These are phyloP conservation scores for Aelia acuminata DNA, from an alignment of 2,888 invertebrate species.

Conservation along the genomic window DNA sequence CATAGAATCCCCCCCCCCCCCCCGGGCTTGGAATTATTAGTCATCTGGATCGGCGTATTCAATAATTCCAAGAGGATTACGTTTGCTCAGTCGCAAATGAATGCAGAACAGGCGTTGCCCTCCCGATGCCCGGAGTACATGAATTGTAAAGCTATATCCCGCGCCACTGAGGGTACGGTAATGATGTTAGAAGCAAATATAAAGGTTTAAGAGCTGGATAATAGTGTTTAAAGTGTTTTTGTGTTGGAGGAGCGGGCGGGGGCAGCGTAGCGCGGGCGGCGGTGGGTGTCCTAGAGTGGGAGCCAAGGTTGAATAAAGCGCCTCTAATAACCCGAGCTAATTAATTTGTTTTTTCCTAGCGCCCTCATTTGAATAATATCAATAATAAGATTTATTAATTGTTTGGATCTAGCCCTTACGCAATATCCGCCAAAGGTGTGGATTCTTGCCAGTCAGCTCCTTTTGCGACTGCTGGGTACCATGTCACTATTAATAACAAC, in stretches of 20 bases:
- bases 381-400: slow-evolving; percentile 13
- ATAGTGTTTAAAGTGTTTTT: neutral
- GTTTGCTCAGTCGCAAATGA: neutral
- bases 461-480: neutral
- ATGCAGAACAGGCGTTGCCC: neutral
- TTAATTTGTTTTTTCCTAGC: slow-evolving; percentile 26
- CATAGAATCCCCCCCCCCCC: neutral
- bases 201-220: neutral
- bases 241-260: neutral
- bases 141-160: neutral
- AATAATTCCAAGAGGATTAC: neutral
- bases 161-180: neutral
- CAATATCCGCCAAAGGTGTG: no score
- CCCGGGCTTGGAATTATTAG: neutral
- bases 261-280: neutral
- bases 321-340: slow-evolving; percentile 21
- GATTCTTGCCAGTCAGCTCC: no score
- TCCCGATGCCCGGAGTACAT: neutral
- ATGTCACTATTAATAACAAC: neutral
- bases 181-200: neutral
- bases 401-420: neutral
- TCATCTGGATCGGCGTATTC: neutral
- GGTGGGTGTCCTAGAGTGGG: neutral
- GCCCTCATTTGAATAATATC: slow-evolving; percentile 12
- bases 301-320: slow-evolving; percentile 42